A percentile compares a stretch with the other conserved stretches of the same genome.
These are phyloP conservation scores for Capitulum mitella DNA, from an alignment of 2,888 invertebrate species.

Conservation along the genomic window DNA sequence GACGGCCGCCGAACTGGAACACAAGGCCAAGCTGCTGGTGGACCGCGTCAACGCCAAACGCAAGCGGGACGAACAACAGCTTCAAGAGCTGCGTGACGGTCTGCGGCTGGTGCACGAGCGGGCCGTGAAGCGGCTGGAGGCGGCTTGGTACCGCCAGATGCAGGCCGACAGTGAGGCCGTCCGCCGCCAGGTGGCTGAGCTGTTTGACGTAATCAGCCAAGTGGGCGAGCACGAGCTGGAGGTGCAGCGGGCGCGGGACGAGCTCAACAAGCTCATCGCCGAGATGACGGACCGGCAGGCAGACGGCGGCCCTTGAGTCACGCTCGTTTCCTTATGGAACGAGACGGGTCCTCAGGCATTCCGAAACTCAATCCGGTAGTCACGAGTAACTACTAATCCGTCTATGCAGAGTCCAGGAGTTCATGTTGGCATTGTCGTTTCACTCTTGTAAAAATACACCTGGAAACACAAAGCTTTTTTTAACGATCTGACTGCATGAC, in stretches of 20 bases:
- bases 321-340: too few relatives aligned
- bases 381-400: too few relatives aligned
- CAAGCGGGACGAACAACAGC: background rate
- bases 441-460: too few relatives aligned
- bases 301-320: too few relatives aligned
- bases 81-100: conserved; percentile 3
- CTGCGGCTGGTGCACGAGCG: background rate
- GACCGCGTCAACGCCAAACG: background rate
- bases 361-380: too few relatives aligned
- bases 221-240: background rate
- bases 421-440: too few relatives aligned
- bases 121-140: background rate
- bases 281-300: conserved; percentile 1
- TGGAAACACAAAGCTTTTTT: too few relatives aligned
- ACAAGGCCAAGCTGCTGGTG: background rate
- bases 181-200: background rate
- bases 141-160: conserved; percentile 7
- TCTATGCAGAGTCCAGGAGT: too few relatives aligned
- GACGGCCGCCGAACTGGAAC: conserved; percentile 27
- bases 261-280: conserved; percentile 10
- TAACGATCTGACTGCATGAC: too few relatives aligned
- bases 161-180: conserved; percentile 4
- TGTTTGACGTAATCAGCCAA: background rate
- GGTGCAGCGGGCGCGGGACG: background rate
- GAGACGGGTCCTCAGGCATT: too few relatives aligned